Evolutionary conservation across 2,797 vertebrate species (phyloP).

Genomic region (Botia almorhae): DNA sequence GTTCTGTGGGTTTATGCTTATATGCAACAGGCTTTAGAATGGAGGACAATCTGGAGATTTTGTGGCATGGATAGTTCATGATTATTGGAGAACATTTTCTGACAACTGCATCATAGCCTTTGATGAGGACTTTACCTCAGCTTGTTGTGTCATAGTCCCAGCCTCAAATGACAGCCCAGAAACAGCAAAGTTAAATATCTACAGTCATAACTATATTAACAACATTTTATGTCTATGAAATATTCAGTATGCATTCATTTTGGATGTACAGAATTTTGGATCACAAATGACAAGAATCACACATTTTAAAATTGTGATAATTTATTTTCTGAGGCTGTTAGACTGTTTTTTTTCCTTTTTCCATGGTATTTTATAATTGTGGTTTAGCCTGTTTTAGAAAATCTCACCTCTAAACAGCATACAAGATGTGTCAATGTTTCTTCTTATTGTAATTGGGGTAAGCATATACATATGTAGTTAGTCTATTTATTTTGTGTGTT

Average conservation of each 20-base stretch:
- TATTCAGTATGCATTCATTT: too few relatives aligned
- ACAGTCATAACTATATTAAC: too few relatives aligned
- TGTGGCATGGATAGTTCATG: background rate
- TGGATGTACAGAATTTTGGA: too few relatives aligned
- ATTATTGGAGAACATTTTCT: background rate
- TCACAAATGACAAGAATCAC: too few relatives aligned
- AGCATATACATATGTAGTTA: background rate
- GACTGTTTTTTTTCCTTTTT: too few relatives aligned
- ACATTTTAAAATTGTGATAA: too few relatives aligned
- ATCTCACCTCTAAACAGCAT: too few relatives aligned
- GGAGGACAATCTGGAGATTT: background rate
- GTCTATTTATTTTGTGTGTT: background rate
- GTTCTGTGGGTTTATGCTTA: background rate
- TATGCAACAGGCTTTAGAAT: background rate
- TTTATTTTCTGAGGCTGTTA: too few relatives aligned
- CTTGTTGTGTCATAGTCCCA: background rate
- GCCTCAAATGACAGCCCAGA: background rate
- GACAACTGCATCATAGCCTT: background rate
- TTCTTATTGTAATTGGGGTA: background rate
- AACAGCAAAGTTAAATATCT: too few relatives aligned
- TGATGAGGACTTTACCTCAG: constrained; percentile 11
- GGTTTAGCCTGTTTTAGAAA: too few relatives aligned
- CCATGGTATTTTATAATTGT: too few relatives aligned
- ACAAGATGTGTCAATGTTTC: background rate
- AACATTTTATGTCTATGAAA: too few relatives aligned